phyloP scores from a whole-genome alignment of 2,113 vertebrate genomes.

The Paramormyrops kingsleyae region DNA sequence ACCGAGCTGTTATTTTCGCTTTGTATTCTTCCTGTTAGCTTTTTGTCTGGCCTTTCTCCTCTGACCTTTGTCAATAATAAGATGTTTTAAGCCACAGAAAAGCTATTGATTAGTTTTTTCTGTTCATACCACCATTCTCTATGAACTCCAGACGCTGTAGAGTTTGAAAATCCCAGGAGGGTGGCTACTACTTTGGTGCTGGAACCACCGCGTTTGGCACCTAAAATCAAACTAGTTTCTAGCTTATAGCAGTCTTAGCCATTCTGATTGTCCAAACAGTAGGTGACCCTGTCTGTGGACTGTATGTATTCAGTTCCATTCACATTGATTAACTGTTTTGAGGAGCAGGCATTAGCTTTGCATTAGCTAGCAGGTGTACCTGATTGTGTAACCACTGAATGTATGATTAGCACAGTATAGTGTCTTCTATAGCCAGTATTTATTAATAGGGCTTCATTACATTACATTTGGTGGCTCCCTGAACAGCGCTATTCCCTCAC shows the following conservation, averaged over 20 bases:
- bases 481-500: not conserved
- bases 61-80: not conserved
- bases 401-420: not conserved
- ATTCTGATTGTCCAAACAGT: not conserved
- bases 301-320: not conserved
- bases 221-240: not conserved
- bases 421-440: not conserved
- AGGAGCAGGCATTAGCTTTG: not conserved
- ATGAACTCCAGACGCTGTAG: not conserved
- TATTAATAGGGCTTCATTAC: not conserved
- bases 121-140: not conserved
- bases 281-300: not conserved
- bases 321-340: not conserved
- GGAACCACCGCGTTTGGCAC: not conserved
- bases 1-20: not conserved
- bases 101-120: not conserved
- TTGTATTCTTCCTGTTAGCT: not conserved
- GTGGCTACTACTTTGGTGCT: not conserved
- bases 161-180: not conserved
- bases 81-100: not conserved
- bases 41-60: not conserved
- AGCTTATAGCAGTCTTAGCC: not conserved
- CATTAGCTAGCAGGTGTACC: not conserved
- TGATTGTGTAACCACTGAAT: not conserved
- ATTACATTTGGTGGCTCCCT: not conserved